Evolutionary conservation across 2,797 vertebrate genomes (phyloP).

Genomic region (Tamandua tetradactyla): DNA sequence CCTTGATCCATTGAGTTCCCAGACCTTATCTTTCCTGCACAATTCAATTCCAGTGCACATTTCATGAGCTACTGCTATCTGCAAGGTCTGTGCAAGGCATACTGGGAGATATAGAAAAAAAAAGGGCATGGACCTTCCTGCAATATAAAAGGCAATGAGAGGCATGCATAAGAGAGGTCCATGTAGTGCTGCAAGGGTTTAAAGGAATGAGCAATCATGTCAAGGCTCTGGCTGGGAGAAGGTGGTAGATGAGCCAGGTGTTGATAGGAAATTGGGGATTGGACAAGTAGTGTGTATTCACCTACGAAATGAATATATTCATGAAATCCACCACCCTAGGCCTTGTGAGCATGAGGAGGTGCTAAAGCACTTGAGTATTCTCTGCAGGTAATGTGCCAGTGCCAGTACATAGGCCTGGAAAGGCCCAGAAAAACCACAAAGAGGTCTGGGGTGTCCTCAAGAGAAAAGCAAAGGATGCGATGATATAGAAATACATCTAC

Average conservation of each 20-base stretch:
- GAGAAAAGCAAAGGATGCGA: neutral
- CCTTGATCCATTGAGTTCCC: neutral
- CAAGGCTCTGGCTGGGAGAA: neutral
- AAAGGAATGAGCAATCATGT: neutral
- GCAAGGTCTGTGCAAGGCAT: neutral
- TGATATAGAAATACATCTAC: neutral
- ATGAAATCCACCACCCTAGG: neutral
- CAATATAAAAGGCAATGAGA: neutral
- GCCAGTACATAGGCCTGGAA: neutral
- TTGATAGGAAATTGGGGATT: neutral
- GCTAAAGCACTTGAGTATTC: neutral
- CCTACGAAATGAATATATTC: neutral
- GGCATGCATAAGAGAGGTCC: neutral
- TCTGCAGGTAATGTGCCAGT: neutral
- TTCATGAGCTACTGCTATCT: neutral
- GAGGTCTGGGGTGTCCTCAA: neutral
- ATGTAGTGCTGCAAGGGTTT: neutral
- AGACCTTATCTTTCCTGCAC: neutral
- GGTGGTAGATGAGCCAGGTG: neutral
- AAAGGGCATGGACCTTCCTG: neutral
- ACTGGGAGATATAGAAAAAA: neutral
- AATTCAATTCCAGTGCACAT: neutral
- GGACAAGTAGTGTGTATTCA: neutral
- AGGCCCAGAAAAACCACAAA: neutral
- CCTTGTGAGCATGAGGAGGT: neutral